Percentiles rank a stretch among this genome's conserved stretches.
phyloP scores from a whole-genome alignment of 2,797 vertebrate genomes.

The Dallia pectoralis region DNA sequence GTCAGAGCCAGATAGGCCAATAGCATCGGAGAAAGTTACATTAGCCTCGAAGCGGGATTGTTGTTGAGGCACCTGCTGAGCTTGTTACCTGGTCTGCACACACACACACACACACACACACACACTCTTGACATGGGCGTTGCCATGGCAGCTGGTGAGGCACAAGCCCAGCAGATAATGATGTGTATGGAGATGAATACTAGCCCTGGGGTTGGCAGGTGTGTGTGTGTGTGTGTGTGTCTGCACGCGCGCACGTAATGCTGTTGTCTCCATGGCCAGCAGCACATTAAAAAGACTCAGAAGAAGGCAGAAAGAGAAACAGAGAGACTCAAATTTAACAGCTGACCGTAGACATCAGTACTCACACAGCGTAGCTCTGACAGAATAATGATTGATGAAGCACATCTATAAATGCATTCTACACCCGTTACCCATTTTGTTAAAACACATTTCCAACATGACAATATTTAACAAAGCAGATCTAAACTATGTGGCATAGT shows the following conservation, averaged over 20 bases:
- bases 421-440: not conserved
- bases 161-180: not conserved
- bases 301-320: not conserved
- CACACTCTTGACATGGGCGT: not conserved
- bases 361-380: not conserved
- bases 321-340: slow-evolving; percentile 19
- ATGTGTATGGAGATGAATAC: not conserved
- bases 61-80: not conserved
- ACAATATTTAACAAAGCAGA: not conserved
- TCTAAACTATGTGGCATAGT: not conserved
- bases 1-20: not conserved
- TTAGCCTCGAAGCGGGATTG: not conserved
- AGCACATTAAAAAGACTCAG: slow-evolving; percentile 40
- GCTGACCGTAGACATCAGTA: not conserved
- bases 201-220: not conserved
- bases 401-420: not conserved
- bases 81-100: not conserved
- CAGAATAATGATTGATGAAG: not conserved
- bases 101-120: not conserved
- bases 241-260: not conserved
- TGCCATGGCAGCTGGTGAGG: not conserved
- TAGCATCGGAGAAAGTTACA: not conserved
- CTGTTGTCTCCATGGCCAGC: slow-evolving; percentile 37
- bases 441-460: not conserved
- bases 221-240: slow-evolving; percentile 4